These are phyloP conservation scores for Arge pagana DNA, from an alignment of 2,888 invertebrate genomes.

Conservation along the genomic window DNA sequence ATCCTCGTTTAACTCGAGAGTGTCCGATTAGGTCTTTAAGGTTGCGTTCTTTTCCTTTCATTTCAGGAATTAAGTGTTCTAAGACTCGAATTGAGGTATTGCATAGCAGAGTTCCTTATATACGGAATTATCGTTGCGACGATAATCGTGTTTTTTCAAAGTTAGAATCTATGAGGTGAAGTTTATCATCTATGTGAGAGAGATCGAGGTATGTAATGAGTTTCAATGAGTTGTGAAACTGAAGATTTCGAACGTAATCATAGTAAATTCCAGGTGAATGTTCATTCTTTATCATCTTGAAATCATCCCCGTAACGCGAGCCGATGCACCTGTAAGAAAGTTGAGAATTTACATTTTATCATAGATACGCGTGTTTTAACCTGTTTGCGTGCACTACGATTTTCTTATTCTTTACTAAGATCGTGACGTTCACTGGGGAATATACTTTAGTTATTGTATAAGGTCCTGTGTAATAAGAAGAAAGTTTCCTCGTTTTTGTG, in stretches of 20 bases:
- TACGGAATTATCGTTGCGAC: neutral
- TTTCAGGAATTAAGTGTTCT: neutral
- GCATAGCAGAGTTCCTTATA: neutral
- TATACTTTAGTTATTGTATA: neutral
- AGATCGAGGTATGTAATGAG: constrained; percentile 15
- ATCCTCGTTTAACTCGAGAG: constrained; percentile 11
- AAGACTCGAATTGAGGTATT: neutral
- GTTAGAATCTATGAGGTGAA: constrained; percentile 3
- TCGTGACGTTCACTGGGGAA: neutral
- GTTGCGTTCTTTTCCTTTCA: constrained; percentile 2
- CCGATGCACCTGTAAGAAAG: neutral
- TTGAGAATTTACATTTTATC: neutral
- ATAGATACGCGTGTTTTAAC: neutral
- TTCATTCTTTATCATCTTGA: constrained; percentile 8
- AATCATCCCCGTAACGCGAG: neutral
- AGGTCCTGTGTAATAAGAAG: constrained; percentile 7
- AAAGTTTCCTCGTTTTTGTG: constrained; percentile 26
- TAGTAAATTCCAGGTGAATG: constrained; percentile 26
- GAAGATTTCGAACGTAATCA: constrained; percentile 21
- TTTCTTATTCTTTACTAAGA: constrained; percentile 11
- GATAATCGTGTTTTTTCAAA: neutral
- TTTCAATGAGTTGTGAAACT: constrained; percentile 21
- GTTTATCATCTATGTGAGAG: constrained; percentile 6
- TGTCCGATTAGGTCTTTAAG: neutral
- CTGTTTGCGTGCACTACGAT: constrained; percentile 10